These are phyloP conservation scores for Progne subis DNA, from an alignment of 2,113 vertebrate genomes.

Conservation along the genomic window DNA sequence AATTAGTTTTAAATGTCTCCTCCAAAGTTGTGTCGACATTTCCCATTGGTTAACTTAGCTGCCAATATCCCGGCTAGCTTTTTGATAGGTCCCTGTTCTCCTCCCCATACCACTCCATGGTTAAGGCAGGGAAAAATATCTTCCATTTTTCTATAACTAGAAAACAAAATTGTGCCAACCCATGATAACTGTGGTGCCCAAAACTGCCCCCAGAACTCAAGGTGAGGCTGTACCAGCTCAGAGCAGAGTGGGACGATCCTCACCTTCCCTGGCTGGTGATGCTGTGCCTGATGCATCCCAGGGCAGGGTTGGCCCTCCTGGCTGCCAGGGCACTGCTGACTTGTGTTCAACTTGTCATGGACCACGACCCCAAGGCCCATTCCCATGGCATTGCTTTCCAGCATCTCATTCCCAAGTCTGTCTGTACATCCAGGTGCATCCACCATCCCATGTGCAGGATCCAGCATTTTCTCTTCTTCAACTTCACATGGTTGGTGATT, in stretches of 20 bases:
- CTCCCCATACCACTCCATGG: too few species aligned
- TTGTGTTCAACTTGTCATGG: accelerated
- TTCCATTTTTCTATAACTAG: too few species aligned
- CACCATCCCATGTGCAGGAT: too few species aligned
- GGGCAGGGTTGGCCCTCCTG: not conserved
- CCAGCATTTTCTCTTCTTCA: not conserved
- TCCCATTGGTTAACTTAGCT: too few species aligned
- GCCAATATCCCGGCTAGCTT: too few species aligned
- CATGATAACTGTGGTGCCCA: too few species aligned
- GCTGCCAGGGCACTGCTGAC: not conserved
- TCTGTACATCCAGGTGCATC: too few species aligned
- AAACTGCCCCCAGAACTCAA: accelerated
- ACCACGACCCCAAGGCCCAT: not conserved
- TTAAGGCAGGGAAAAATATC: too few species aligned
- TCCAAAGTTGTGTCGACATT: too few species aligned
- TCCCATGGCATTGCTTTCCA: not conserved
- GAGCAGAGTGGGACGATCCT: not conserved
- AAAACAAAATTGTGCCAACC: too few species aligned
- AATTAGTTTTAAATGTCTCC: too few species aligned
- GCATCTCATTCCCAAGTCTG: not conserved
- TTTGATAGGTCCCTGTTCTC: too few species aligned
- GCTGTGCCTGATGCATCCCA: not conserved
- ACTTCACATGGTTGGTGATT: not conserved
- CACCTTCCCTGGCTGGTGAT: accelerated
- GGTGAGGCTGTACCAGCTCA: accelerated